Evolutionary conservation across 2,888 invertebrate species (phyloP).

Genomic region (Latrodectus hesperus): DNA sequence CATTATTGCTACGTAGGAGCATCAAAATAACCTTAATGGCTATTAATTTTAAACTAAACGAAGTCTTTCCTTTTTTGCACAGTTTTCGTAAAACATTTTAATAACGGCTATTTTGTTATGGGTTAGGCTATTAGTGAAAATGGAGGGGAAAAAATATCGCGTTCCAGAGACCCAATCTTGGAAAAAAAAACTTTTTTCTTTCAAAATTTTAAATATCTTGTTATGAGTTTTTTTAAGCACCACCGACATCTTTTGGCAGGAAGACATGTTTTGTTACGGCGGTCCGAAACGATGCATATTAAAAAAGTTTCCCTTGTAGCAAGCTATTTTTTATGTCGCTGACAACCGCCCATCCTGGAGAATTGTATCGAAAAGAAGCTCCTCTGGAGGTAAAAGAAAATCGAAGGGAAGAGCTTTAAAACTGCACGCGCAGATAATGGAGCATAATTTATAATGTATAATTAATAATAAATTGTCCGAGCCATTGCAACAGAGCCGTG

Average conservation of each 20-base stretch:
- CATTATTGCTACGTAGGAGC: slow-evolving; percentile 37
- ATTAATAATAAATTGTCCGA: slow-evolving; percentile 67
- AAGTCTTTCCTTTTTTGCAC: slow-evolving; percentile 26
- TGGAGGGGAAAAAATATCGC: slow-evolving; percentile 13
- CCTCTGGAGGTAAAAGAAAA: slow-evolving; percentile 45
- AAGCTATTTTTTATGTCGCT: slow-evolving; percentile 25
- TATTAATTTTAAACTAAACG: slow-evolving; percentile 42
- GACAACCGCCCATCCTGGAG: slow-evolving; percentile 23
- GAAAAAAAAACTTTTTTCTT: slow-evolving; percentile 2
- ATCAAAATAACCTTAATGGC: slow-evolving; percentile 30
- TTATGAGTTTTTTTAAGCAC: background rate
- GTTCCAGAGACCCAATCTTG: background rate
- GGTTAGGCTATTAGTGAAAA: slow-evolving; percentile 17
- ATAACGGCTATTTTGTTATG: slow-evolving; percentile 39
- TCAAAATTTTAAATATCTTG: slow-evolving; percentile 5
- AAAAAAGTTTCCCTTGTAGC: slow-evolving; percentile 41
- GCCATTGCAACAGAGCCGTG: slow-evolving; percentile 21
- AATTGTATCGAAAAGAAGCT: background rate
- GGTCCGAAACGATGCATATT: slow-evolving; percentile 28
- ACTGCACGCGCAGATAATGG: slow-evolving; percentile 33
- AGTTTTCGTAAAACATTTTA: slow-evolving; percentile 55
- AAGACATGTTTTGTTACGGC: slow-evolving; percentile 45
- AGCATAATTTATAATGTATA: slow-evolving; percentile 66
- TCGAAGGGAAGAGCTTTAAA: slow-evolving; percentile 11
- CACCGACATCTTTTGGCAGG: background rate